phyloP scores from a whole-genome alignment of 2,888 invertebrate genomes.

The Diabrotica balteata region DNA sequence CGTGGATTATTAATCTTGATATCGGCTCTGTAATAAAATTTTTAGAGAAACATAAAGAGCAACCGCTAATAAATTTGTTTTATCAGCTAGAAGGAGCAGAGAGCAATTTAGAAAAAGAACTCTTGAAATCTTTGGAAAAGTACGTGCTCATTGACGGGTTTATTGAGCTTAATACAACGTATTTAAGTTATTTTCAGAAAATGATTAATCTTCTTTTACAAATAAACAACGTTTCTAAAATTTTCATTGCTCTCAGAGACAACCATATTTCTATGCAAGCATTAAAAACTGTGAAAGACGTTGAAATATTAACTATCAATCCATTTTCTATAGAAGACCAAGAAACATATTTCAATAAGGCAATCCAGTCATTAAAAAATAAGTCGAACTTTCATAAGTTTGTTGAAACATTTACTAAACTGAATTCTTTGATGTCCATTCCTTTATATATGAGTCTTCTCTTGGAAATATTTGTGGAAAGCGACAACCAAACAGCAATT shows the following conservation, averaged over 20 bases:
- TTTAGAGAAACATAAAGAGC: background rate
- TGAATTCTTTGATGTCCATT: background rate
- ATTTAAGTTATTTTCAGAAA: background rate
- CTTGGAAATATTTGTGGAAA: background rate
- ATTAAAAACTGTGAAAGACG: background rate
- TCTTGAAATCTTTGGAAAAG: background rate
- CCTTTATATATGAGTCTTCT: background rate
- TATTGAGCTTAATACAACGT: background rate
- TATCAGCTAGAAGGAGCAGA: background rate
- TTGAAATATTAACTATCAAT: background rate
- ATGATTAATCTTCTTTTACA: background rate
- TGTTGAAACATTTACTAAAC: background rate
- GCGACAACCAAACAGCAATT: no score
- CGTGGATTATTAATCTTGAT: background rate
- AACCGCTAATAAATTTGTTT: background rate
- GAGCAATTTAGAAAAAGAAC: background rate
- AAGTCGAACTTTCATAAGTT: background rate
- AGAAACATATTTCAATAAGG: background rate
- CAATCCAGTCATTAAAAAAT: background rate
- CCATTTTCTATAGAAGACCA: background rate
- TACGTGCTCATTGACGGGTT: background rate
- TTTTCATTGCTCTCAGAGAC: background rate
- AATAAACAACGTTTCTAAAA: background rate
- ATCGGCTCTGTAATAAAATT: background rate
- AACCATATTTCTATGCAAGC: background rate